Percentiles rank a stretch among this genome's conserved stretches.
Conservation (phyloP, 1,140 invertebrate species). For the Yoshiicerus persimilis region DNA sequence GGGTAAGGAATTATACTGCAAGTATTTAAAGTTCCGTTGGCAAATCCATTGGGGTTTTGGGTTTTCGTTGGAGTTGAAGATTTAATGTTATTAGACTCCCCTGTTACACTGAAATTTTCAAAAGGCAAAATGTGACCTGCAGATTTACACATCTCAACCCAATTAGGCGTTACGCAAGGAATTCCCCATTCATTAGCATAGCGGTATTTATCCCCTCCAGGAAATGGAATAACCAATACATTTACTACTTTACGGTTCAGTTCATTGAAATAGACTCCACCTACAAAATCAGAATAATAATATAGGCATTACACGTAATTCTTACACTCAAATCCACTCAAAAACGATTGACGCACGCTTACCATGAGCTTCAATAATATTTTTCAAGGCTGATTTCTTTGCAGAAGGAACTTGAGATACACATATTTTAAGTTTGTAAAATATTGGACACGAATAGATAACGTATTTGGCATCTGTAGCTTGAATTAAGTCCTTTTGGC, state of each 20-base stretch:
- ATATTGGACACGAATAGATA: constrained; percentile 71
- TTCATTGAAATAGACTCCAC: not conserved
- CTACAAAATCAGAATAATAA: not conserved
- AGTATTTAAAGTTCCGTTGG: not conserved
- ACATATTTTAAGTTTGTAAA: constrained; percentile 75
- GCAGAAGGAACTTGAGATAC: constrained; percentile 71
- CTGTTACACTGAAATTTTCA: constrained; percentile 59
- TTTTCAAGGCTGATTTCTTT: constrained; percentile 67
- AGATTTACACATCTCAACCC: constrained; percentile 75
- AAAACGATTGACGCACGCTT: constrained; percentile 47
- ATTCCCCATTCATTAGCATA: constrained; percentile 74
- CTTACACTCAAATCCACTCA: constrained; percentile 53
- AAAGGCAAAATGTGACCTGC: constrained; percentile 72
- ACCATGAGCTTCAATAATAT: constrained; percentile 71
- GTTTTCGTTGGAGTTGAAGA: not conserved
- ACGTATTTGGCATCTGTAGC: constrained; percentile 67
- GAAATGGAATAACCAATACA: constrained; percentile 58
- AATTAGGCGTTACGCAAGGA: constrained; percentile 69
- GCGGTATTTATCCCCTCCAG: constrained; percentile 77
- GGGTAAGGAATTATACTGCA: not conserved
- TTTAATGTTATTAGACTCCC: not conserved
- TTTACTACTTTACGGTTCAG: not conserved
- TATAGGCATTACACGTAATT: not conserved
- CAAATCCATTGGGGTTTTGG: too few relatives aligned
- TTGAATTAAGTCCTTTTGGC: constrained; percentile 62